phyloP scores from a whole-genome alignment of 2,888 invertebrate species.

The Phania funesta region DNA sequence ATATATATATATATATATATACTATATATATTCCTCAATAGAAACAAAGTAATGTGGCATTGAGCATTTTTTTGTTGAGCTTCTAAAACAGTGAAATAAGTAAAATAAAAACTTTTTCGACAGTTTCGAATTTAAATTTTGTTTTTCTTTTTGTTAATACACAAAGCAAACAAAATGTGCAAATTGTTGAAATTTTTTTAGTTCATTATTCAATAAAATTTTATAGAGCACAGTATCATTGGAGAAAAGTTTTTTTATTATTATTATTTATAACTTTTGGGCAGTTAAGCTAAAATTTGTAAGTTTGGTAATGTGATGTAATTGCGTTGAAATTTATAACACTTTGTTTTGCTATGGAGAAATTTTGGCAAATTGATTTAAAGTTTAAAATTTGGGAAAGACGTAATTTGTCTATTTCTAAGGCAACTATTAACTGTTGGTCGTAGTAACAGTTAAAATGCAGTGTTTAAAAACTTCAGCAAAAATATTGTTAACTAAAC shows the following conservation, averaged over 20 bases:
- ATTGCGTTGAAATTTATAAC: not conserved
- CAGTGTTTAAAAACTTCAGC: too few species aligned
- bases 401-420: too few species aligned
- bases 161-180: slow-evolving; percentile 31
- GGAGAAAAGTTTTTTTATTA: not conserved
- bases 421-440: too few species aligned
- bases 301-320: not conserved
- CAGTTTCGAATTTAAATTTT: not conserved
- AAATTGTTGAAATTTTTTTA: slow-evolving; percentile 8
- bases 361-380: too few species aligned
- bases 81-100: slow-evolving; percentile 14
- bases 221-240: not conserved
- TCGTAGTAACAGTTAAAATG: too few species aligned
- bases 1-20: too few species aligned
- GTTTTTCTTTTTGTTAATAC: not conserved
- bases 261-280: not conserved
- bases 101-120: slow-evolving; percentile 7
- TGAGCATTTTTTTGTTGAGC: slow-evolving; percentile 3
- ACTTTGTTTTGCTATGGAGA: too few species aligned
- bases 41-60: not conserved
- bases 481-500: too few species aligned
- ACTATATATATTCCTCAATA: too few species aligned
- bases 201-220: slow-evolving; percentile 18
- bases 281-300: not conserved
- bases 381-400: too few species aligned